Base-by-base conservation (phyloP, 2,113 vertebrate species). In the Cardinalis cardinalis region DNA sequence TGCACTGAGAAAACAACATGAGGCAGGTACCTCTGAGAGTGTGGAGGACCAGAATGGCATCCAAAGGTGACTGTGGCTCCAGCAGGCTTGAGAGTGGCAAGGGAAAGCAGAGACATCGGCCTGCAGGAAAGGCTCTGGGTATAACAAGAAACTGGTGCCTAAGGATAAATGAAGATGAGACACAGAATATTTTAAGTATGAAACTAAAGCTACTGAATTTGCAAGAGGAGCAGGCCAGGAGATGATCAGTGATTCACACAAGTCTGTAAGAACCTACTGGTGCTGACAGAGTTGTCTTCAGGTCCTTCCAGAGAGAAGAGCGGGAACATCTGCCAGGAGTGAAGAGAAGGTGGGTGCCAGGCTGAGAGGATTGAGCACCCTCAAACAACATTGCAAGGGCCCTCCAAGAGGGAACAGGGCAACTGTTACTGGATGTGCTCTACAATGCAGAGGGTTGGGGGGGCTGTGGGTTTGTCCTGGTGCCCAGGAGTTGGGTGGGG, bases 371-470 rank as follows among this genome's bases (percentile, higher is more conserved):
- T 2, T 10, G 29, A 78, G 53, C 43, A 63, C 31, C 28, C 17
- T 24, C 41, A 74, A 43, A 40, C 0, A 10, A 44, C 32, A 9
- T 7, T 10, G 40, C 40, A 71, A 17, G 32, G 14, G 59, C 8
- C 17, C 26, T 66, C 40, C 28, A 25, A 34, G 61, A 49, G 23
- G 26, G 34, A 83, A 31, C 21, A 66, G 55, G 77, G 13, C 29
- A 72, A 18, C 26, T 64, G 73, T n/a, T n/a, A n/a, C n/a, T n/a
- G 40, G 49, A 43, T 65, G 64, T 34, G 49, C 24, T 84, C 5
- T 48, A 23, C 18, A 10, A 19, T 1, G 4, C 1, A 3, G 64
- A 41, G 46, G 9, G n/a, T 21, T 6, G 6, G 18, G 32, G 9
- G 12, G 43, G 25, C 41, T 40, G 31, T 56, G 31, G 31, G 1